These are phyloP conservation scores for Hypomecis atomaria DNA, from an alignment of 2,888 invertebrate genomes.

Conservation along the genomic window DNA sequence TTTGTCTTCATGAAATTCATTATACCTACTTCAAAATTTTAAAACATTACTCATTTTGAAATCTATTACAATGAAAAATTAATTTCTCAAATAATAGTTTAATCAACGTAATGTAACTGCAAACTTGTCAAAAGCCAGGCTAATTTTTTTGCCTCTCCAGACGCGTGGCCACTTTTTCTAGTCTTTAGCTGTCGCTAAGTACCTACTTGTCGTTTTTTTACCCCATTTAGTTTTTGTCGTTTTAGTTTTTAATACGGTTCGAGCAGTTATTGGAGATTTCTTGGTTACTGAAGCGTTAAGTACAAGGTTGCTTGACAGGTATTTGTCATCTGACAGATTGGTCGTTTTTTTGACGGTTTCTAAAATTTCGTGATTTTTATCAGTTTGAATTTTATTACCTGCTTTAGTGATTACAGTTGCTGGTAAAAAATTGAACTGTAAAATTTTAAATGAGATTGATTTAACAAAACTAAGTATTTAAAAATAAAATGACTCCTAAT, in stretches of 20 bases:
- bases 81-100: not conserved
- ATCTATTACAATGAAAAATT: no score
- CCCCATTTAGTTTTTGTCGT: constrained; percentile 34
- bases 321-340: constrained; percentile 37
- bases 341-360: constrained; percentile 35
- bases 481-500: no score
- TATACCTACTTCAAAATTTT: no score
- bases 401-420: not conserved
- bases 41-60: no score
- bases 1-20: no score
- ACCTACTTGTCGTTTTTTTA: constrained; percentile 42
- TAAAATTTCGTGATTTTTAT: constrained; percentile 24
- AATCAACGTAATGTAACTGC: constrained; percentile 17
- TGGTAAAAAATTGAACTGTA: not conserved
- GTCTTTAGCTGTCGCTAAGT: constrained; percentile 43
- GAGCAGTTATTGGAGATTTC: constrained; percentile 61
- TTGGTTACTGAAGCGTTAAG: constrained; percentile 67
- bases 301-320: constrained; percentile 70
- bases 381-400: constrained; percentile 2
- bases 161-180: constrained; percentile 44
- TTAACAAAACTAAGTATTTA: no score
- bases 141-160: constrained; percentile 14
- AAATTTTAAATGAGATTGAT: not conserved
- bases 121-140: constrained; percentile 22
- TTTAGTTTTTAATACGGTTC: constrained; percentile 43